Percentiles rank a stretch among this genome's conserved stretches.
Evolutionary conservation across 2,797 vertebrate species (phyloP).

Genomic region (Neoniphon sammara): DNA sequence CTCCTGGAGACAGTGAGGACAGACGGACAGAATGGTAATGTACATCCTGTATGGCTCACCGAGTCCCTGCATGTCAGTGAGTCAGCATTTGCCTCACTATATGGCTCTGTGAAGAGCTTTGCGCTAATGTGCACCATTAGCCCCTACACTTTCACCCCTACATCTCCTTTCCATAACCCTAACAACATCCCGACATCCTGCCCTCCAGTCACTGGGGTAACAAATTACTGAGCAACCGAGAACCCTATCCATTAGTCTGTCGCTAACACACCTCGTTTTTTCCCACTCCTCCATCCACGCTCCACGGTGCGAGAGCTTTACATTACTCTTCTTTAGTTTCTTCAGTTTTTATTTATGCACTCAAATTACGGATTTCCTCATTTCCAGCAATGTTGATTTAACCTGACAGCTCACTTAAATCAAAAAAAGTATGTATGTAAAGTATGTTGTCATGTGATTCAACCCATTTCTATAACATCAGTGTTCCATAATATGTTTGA

Average conservation of each 20-base stretch:
- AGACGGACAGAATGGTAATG: conserved; percentile 44
- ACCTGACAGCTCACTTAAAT: conserved; percentile 26
- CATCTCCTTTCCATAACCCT: conserved; percentile 53
- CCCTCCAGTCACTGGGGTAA: conserved; percentile 34
- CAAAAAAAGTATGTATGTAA: not conserved
- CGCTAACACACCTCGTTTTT: conserved; percentile 4
- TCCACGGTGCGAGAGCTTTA: conserved; percentile 19
- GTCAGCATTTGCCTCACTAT: conserved; percentile 45
- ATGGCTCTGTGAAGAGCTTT: conserved; percentile 56
- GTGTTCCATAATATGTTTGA: conserved; percentile 1
- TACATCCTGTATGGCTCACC: conserved; percentile 63
- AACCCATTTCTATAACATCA: not conserved
- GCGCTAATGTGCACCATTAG: conserved; percentile 74
- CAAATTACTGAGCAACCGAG: conserved; percentile 37
- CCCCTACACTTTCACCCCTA: conserved; percentile 27
- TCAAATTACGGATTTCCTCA: too few relatives aligned
- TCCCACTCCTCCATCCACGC: conserved; percentile 11
- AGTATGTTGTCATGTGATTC: not conserved
- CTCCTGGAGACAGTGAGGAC: conserved; percentile 30
- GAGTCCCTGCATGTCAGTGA: conserved; percentile 27
- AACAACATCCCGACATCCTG: conserved; percentile 30
- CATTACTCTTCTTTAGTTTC: conserved; percentile 20
- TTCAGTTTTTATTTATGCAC: too few relatives aligned
- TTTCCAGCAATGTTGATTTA: conserved; percentile 8
- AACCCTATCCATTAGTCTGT: conserved; percentile 48